phyloP scores from a whole-genome alignment of 2,797 vertebrate species.

The Muscicapa striata region DNA sequence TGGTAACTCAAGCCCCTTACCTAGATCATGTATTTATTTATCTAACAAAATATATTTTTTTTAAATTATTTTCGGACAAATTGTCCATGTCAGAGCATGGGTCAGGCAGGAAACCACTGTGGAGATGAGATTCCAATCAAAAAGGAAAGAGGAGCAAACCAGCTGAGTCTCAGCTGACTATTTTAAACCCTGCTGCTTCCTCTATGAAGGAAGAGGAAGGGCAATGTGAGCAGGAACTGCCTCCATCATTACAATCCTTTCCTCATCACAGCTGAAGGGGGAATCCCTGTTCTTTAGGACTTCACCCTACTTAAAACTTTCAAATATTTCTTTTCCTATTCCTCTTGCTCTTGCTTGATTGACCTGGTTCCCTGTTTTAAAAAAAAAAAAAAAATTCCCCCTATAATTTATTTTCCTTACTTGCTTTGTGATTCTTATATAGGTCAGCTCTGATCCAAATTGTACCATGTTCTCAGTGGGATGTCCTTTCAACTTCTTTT shows the following conservation, averaged over 20 bases:
- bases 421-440: not conserved
- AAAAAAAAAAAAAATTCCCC: too few species aligned
- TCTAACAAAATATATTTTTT: not conserved
- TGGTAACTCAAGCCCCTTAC: too few species aligned
- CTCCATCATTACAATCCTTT: not conserved
- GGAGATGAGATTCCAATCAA: not conserved
- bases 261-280: not conserved
- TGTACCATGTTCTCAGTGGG: not conserved
- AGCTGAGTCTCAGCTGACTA: accelerated
- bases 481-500: not conserved
- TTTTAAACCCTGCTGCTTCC: not conserved
- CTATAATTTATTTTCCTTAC: not conserved
- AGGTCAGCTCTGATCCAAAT: not conserved
- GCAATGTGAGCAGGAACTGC: not conserved
- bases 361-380: not conserved
- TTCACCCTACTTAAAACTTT: not conserved
- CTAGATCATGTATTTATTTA: not conserved
- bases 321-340: not conserved
- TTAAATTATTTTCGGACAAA: not conserved
- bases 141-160: not conserved
- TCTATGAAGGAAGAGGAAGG: not conserved
- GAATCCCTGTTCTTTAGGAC: not conserved
- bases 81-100: accelerated
- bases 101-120: not conserved
- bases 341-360: not conserved